Base-by-base conservation (phyloP, 2,113 vertebrate genomes). In the Conger conger region DNA sequence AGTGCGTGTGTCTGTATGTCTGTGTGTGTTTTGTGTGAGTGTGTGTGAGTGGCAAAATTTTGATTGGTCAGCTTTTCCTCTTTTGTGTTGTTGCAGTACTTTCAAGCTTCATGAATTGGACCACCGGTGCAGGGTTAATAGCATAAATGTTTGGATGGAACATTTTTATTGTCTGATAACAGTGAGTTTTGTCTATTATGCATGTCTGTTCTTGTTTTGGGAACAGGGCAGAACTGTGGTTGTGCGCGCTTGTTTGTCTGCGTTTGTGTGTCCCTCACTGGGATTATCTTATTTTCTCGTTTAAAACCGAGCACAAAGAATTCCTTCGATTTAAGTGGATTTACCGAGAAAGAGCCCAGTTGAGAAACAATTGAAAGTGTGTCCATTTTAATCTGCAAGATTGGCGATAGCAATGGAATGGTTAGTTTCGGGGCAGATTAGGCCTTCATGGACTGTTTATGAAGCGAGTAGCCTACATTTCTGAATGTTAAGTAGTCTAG, bases 281-380 rank as follows among this genome's bases (percentile, higher is more conserved):
- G 63, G 63, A 73, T 73, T 73, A 73, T 33, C n/a, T 1, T 68
- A 20, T 57, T 68, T 68, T 68, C 60, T 68, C n/a, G 60, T 68
- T n/a, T 73, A 73, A 73, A 33, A 2, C n/a, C 11, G 63, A 73
- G 63, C 68, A 73, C 68, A 73, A 73, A n/a, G 68, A 33, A 30
- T 73, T 73, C 68, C 68, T 73, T 8, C 1, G 68, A 73, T 73
- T 73, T 73, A 73, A 73, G n/a, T 6, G 68, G 68, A 73, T 73
- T 73, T 73, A 15, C 68, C 0, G n/a, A 73, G 11, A 33, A 73
- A 73, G 68, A 73, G 68, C 68, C 9, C 68, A 33, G 68, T 33
- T 73, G n/a, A 11, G 68, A 73, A 73, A 73, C 68, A 73, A 73
- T 33, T 73, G 68, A 33, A 73, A 73, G n/a, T 73, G n/a, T 73